Evolutionary conservation across 2,113 vertebrate species (phyloP).

Genomic region (Gymnogyps californianus): DNA sequence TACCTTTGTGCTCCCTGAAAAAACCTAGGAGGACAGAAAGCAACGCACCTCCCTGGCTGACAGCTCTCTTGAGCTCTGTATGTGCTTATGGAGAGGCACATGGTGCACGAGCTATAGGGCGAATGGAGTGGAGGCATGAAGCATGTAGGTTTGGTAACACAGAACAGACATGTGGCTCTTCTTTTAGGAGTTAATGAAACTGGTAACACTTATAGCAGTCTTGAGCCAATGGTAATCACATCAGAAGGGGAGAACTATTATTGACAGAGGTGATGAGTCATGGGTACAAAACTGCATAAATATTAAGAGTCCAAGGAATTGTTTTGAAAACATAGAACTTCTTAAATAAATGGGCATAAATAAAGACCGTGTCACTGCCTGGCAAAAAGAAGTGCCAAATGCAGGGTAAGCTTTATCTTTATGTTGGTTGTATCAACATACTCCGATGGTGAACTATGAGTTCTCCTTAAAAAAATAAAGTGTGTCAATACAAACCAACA

Average conservation of each 20-base stretch:
- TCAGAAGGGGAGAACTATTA: background rate
- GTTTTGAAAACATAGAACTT: background rate
- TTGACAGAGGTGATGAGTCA: background rate
- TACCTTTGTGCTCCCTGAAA: background rate
- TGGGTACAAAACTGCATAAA: background rate
- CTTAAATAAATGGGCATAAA: background rate
- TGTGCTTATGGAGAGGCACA: background rate
- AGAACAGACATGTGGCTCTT: background rate
- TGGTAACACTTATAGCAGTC: background rate
- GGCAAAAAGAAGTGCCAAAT: background rate
- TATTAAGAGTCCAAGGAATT: background rate
- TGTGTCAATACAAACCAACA: background rate
- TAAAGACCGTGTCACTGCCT: background rate
- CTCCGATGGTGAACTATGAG: background rate
- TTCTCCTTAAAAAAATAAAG: background rate
- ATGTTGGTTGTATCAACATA: conserved; percentile 4
- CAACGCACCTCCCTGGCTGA: background rate
- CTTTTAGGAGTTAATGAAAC: background rate
- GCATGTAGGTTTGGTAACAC: background rate
- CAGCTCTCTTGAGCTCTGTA: background rate
- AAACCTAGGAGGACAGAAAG: background rate
- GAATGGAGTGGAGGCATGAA: background rate
- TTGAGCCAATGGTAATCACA: background rate
- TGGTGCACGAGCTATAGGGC: background rate
- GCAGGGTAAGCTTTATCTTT: background rate